Evolutionary conservation across 1,140 invertebrate genomes (phyloP).

Genomic region (Cyclina sinensis): DNA sequence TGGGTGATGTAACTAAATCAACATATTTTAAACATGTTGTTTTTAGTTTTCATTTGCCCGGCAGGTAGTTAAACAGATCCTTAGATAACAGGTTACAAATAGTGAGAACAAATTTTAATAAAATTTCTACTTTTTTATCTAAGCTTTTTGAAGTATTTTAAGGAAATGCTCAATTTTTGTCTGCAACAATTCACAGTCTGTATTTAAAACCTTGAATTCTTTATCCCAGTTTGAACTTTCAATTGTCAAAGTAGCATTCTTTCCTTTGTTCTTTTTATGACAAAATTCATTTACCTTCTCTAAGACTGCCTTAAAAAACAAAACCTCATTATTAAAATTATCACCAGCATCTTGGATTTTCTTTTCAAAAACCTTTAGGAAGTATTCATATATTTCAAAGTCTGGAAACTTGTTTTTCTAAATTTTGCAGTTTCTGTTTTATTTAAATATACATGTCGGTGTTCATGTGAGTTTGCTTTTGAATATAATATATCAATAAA

Average conservation of each 20-base stretch:
- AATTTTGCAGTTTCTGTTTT: not conserved
- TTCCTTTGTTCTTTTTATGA: not conserved
- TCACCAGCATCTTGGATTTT: constrained; percentile 27
- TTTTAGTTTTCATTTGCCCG: no score
- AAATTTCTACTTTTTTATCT: no score
- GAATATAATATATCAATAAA: constrained; percentile 85
- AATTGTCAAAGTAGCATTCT: not conserved
- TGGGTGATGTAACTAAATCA: no score
- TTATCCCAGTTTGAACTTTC: constrained; percentile 2
- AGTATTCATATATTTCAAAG: constrained; percentile 55
- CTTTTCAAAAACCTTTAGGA: constrained; percentile 53
- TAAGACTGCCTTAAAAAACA: constrained; percentile 57
- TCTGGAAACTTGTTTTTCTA: not conserved
- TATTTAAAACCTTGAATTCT: not conserved
- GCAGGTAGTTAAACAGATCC: no score
- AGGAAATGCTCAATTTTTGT: constrained; percentile 9
- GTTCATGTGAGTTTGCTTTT: constrained; percentile 8
- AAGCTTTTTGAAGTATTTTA: not conserved
- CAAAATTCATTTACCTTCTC: constrained; percentile 64
- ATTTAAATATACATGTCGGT: not conserved
- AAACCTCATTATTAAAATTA: constrained; percentile 61
- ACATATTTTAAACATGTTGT: no score
- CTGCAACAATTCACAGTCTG: constrained; percentile 34
- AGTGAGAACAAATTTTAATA: no score
- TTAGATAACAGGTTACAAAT: no score